These are phyloP conservation scores for Brachystomella parvula DNA, from an alignment of 1,140 invertebrate species.

Conservation along the genomic window DNA sequence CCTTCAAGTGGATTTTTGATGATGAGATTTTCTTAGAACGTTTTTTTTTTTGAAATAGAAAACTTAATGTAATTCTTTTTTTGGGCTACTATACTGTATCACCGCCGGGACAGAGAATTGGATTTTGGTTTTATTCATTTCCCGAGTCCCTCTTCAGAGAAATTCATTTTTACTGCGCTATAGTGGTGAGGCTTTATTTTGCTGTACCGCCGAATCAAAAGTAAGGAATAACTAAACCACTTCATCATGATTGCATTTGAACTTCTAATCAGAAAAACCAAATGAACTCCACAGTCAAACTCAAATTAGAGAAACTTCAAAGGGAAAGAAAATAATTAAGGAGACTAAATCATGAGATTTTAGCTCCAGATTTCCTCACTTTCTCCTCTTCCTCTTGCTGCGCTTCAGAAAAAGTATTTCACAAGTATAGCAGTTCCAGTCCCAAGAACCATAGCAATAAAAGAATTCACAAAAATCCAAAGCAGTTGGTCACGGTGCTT, in stretches of 20 bases:
- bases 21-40: background rate
- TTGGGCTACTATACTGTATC: background rate
- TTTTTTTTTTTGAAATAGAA: background rate
- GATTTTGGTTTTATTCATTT: conserved; percentile 12
- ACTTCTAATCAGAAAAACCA: conserved; percentile 6
- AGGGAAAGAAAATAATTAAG: background rate
- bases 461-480: too few relatives aligned
- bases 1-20: background rate
- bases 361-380: too few relatives aligned
- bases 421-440: too few relatives aligned
- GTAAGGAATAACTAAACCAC: background rate
- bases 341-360: background rate
- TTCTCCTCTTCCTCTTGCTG: too few relatives aligned
- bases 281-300: background rate
- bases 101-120: background rate
- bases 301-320: background rate
- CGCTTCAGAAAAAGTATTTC: too few relatives aligned
- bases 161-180: too few relatives aligned
- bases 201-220: background rate
- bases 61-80: background rate
- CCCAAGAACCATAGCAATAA: too few relatives aligned
- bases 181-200: too few relatives aligned
- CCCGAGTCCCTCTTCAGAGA: background rate
- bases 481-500: too few relatives aligned
- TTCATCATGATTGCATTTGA: conserved; percentile 8